Base-by-base conservation (phyloP, 2,888 invertebrate species). In the Cataglyphis rosenhaueri region DNA sequence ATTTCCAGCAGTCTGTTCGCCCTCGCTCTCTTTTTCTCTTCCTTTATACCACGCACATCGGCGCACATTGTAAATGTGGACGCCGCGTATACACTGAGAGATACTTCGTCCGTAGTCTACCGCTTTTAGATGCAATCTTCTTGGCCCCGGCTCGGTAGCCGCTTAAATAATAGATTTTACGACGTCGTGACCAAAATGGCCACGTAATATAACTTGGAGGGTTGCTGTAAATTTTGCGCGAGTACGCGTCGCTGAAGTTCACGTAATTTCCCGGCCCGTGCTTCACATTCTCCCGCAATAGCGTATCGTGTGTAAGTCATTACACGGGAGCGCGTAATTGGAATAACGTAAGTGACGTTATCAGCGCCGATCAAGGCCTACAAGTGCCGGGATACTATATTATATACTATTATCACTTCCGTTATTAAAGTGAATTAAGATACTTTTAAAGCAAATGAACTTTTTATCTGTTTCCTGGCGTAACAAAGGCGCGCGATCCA, bases 111-210 rank as follows among this genome's bases (percentile, higher is more conserved):
- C 68, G 21, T 59, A 78, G 41, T 66, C 82, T 74, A 25, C 66
- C 70, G 87, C 83, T 85, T 85, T 86, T 85, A 86, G 85, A 88
- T 79, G 85, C 85, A 84, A 87, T 86, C 86, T 85, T 83, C 83
- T 87, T 79, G 84, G 75, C 81, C 87, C 84, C 78, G 68, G 81
- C 82, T 84, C 82, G 86, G 70, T 82, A 83, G 76, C 66, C 84
- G 84, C 79, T 85, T 88, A 86, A 89, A 89, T 90, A 89, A 90
- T 90, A 87, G 85, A 90, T 90, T 90, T 89, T 88, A 89, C 87
- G 88, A 87, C 84, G 84, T 83, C 84, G 82, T 82, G 89, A 84
- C 81, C 88, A 85, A 89, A 87, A 86, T 87, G 88, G 85, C 73
- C 85, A 81, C 82, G 82, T 84, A 75, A 82, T 85, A 84, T 82